Evolutionary conservation across 2,797 vertebrate species (phyloP), one percentile per base, ranked within the genome.

Genomic region (Glossophaga mutica): DNA sequence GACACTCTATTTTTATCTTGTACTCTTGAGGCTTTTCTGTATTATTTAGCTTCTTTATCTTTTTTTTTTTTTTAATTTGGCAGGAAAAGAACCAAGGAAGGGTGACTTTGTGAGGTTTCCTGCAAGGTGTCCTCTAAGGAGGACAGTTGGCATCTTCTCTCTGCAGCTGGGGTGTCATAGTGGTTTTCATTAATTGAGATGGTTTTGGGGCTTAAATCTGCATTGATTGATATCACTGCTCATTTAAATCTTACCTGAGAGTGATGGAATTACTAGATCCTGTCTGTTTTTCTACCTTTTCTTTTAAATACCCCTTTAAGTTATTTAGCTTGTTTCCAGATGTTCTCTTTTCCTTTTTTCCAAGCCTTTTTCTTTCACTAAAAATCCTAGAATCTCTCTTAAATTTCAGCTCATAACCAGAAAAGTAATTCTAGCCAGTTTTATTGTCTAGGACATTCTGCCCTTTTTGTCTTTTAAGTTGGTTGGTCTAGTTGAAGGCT

Each of bases 301-400:
- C 77, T 91, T 84, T 81, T 79, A 92, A 94, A 42, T 77, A 62
- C 92, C 93, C 83, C 34, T 77, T 67, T 57, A 90, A 95, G 68
- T 44, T 46, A 74, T 57, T 95, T 88, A 94, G 46, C 18, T 90
- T 87, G 39, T 97, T 94, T 95, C 71, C 89, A 95, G 89, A 94
- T 94, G 82, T 70, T 92, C 16, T 39, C 3, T 39, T 87, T 84
- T 67, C 12, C 39, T 79, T 94, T 15, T 48, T 16, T 5, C 18
- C 29, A 89, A 15, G 83, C 29, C 21, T 55, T 83, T 89, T 88
- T 62, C 15, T 91, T 84, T 59, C 29, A 78, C 34, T 76, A 88
- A 96, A 96, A 95, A 81, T 92, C 32, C 34, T 32, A 87, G 70
- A 78, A 79, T 88, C 12, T 89, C 39, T 78, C 46, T 95, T n/a